Evolutionary conservation across 2,797 vertebrate species (phyloP).

Genomic region (Coreius guichenoti): DNA sequence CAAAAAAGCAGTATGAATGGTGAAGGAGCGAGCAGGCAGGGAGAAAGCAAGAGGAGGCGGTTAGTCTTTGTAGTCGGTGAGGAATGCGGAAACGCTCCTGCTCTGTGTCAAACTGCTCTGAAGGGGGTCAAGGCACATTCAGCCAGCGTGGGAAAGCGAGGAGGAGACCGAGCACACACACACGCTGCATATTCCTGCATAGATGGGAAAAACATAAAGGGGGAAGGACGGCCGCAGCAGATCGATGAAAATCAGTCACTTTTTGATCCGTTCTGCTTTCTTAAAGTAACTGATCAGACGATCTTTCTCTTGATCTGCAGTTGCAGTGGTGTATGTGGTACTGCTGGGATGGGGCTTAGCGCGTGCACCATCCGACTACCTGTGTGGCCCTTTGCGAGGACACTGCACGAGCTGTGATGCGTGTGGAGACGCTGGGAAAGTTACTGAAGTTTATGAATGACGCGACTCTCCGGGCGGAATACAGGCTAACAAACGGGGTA

Average conservation of each 20-base stretch:
- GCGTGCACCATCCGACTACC: slow-evolving; percentile 83
- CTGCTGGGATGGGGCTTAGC: slow-evolving; percentile 80
- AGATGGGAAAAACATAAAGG: slow-evolving; percentile 66
- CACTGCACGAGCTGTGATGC: slow-evolving; percentile 78
- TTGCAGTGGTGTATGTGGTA: slow-evolving; percentile 58
- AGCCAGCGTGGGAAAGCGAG: slow-evolving; percentile 97
- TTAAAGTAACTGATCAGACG: slow-evolving; percentile 60
- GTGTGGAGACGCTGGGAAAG: slow-evolving; percentile 60
- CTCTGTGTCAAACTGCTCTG: slow-evolving; percentile 98
- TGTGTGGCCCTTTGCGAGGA: slow-evolving; percentile 90
- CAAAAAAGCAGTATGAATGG: slow-evolving; percentile 85
- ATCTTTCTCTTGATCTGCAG: slow-evolving; percentile 59
- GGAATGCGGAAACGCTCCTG: slow-evolving; percentile 99
- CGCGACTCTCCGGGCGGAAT: slow-evolving; percentile 51
- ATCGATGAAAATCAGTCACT: slow-evolving; percentile 71
- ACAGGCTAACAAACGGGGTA: slow-evolving; percentile 37
- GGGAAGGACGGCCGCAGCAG: slow-evolving; percentile 68
- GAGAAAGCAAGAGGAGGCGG: slow-evolving; percentile 93
- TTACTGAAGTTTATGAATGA: slow-evolving; percentile 56
- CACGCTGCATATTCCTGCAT: slow-evolving; percentile 69
- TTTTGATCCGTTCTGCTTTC: slow-evolving; percentile 71
- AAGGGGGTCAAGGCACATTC: slow-evolving; percentile 98
- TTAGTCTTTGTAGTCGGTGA: slow-evolving; percentile 94
- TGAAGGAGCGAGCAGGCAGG: slow-evolving; percentile 83
- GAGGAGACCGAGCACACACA: slow-evolving; percentile 77